Conservation (phyloP, 92 coral and sea anemone species). For the Muricea muricata region DNA sequence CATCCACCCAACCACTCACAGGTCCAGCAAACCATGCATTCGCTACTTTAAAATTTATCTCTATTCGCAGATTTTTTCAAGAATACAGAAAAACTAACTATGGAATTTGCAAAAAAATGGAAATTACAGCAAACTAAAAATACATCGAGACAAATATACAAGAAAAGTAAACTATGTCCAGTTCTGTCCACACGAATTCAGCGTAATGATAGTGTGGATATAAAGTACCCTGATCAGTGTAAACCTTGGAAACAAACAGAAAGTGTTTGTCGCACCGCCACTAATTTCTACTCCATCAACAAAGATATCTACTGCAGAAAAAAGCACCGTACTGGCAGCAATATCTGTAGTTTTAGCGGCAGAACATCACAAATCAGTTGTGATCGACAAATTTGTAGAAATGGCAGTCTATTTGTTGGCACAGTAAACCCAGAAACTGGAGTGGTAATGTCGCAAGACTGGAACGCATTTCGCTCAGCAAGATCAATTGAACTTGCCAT, state of each 20-base stretch:
- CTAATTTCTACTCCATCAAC: not conserved
- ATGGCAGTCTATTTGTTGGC: conserved; percentile 49
- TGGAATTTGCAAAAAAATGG: not conserved
- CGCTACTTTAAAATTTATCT: too few relatives aligned
- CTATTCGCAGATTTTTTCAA: too few relatives aligned
- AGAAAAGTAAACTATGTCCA: not conserved
- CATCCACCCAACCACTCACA: too few relatives aligned
- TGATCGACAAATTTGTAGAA: not conserved
- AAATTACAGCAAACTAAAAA: not conserved
- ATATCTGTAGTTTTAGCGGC: not conserved
- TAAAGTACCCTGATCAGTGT: conserved; percentile 1
- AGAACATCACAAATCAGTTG: not conserved
- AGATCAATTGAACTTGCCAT: conserved; percentile 59
- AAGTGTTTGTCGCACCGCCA: not conserved
- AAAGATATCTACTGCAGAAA: conserved; percentile 15
- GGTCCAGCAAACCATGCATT: too few relatives aligned
- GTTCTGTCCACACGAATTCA: conserved; percentile 24
- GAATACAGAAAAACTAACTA: not conserved
- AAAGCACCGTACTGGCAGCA: not conserved
- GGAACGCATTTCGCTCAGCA: conserved; percentile 67
- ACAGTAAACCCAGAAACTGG: conserved; percentile 79
- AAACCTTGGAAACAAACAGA: conserved; percentile 33
- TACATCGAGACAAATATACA: too few relatives aligned
- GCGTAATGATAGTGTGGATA: not conserved
- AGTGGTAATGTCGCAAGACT: conserved; percentile 53